Percentiles rank a stretch among this genome's conserved stretches.
phyloP scores from a whole-genome alignment of 35 echinoderm and acorn worm species.

The Ptychodera flava region DNA sequence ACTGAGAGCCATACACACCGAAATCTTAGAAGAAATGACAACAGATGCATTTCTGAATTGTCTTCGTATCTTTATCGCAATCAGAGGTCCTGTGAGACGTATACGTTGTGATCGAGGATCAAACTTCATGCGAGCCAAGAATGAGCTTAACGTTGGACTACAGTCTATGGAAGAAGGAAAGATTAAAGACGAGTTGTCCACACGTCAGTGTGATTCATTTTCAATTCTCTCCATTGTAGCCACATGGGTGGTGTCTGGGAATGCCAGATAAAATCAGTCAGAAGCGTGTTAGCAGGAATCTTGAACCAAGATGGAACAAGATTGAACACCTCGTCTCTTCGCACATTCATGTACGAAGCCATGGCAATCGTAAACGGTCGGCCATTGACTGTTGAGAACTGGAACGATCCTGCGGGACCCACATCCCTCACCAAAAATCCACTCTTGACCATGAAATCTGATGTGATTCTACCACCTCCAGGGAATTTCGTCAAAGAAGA shows the following conservation, averaged over 20 bases:
- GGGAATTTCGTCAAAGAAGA: too few species aligned
- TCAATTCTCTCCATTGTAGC: too few species aligned
- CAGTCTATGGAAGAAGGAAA: conserved; percentile 20
- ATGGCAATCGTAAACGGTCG: conserved; percentile 38
- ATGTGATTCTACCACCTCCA: conserved; percentile 9
- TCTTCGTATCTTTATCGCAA: too few species aligned
- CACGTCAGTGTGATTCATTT: too few species aligned
- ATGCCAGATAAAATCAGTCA: too few species aligned
- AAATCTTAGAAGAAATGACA: too few species aligned
- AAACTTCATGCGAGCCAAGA: conserved; percentile 53
- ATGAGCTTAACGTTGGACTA: conserved; percentile 17
- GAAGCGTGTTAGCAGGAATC: too few species aligned
- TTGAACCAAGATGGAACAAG: not conserved
- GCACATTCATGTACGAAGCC: too few species aligned
- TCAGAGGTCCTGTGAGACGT: conserved; percentile 47
- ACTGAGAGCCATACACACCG: too few species aligned
- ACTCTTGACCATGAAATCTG: conserved; percentile 23
- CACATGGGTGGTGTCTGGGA: too few species aligned
- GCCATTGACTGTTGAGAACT: conserved; percentile 16
- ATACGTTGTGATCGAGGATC: conserved; percentile 55
- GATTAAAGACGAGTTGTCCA: too few species aligned
- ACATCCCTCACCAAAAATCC: conserved; percentile 31
- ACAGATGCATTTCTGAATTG: too few species aligned
- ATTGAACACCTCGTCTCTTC: conserved; percentile 14
- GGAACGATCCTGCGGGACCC: conserved; percentile 8